Base-by-base conservation (phyloP, 2,888 invertebrate species). In the Silvanus unidentatus region DNA sequence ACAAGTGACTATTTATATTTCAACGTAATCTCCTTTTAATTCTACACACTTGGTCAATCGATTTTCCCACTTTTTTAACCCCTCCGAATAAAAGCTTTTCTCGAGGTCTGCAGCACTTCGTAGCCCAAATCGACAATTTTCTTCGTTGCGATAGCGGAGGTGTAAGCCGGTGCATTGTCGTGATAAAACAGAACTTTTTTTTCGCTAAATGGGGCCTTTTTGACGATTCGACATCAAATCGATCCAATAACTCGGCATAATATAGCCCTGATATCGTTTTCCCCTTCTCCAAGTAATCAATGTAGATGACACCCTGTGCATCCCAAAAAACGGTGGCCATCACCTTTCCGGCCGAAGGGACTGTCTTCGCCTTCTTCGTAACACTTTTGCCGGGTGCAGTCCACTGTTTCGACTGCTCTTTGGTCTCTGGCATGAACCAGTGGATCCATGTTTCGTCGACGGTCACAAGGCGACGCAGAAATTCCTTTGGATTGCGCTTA, bases 251-350 rank as follows among this genome's bases (percentile, higher is more conserved):
- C 14, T 37, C 35, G 4, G 12, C 37, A 37, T 37, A 37, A 6
- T 37, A 37, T 4, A 12, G 15, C 10, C 49, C 52, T 12, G 43
- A 60, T 45, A 63, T 58, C 1, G 59, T 62, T 56, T 52, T 59
- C 30, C 58, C 57, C 41, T 63, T 62, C 50, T 60, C 38, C 16
- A 66, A 55, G 47, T 60, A 63, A 41, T 66, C 63, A 38, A 60
- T 60, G 45, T 52, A 50, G 4, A 65, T 49, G 8, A 64, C 47
- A 16, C 59, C 58, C 37, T 52, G 54, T 9, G 55, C 42, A 62
- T 66, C 60, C 62, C 61, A 64, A 50, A 66, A 63, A 49, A 62
- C 52, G 2, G 57, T 52, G 5, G 57, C 57, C 59, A 66, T 56
- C 38, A 62, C 52, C 48, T 63, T 63, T 12, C 57, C 54, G 44